Evolutionary conservation across 2,888 invertebrate species (phyloP).

Genomic region (Synergus japonicus): DNA sequence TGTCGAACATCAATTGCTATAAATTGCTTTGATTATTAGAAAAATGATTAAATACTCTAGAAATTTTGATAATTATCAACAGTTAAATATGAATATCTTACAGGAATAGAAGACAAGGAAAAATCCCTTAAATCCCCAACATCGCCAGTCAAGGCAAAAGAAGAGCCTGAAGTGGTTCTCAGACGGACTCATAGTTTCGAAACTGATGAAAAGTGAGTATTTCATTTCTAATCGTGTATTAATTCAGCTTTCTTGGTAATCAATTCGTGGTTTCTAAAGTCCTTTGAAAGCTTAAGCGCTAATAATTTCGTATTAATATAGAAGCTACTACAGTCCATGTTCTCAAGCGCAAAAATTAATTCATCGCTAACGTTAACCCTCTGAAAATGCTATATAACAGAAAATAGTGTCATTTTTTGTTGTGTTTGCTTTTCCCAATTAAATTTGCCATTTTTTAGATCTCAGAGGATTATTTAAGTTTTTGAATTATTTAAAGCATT

Average conservation of each 20-base stretch:
- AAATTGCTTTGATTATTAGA: background rate
- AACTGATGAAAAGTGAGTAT: constrained; percentile 91
- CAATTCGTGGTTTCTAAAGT: constrained; percentile 34
- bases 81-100: constrained; percentile 63
- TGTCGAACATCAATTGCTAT: constrained; percentile 47
- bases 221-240: constrained; percentile 3
- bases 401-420: background rate
- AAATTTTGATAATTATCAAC: constrained; percentile 62
- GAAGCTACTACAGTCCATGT: background rate
- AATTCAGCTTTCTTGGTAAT: constrained; percentile 45
- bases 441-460: constrained; percentile 1
- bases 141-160: constrained; percentile 75
- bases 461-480: constrained; percentile 10
- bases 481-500: background rate
- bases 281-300: constrained; percentile 1
- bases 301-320: constrained; percentile 10
- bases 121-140: constrained; percentile 72
- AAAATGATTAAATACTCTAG: too few species aligned
- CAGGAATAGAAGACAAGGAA: constrained; percentile 77
- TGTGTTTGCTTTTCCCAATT: background rate
- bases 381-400: background rate
- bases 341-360: constrained; percentile 27
- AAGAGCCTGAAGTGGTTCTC: constrained; percentile 84
- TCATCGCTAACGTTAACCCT: constrained; percentile 24
- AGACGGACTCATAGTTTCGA: constrained; percentile 92